phyloP scores from a whole-genome alignment of 2,113 vertebrate species.

The Tamias sibiricus region DNA sequence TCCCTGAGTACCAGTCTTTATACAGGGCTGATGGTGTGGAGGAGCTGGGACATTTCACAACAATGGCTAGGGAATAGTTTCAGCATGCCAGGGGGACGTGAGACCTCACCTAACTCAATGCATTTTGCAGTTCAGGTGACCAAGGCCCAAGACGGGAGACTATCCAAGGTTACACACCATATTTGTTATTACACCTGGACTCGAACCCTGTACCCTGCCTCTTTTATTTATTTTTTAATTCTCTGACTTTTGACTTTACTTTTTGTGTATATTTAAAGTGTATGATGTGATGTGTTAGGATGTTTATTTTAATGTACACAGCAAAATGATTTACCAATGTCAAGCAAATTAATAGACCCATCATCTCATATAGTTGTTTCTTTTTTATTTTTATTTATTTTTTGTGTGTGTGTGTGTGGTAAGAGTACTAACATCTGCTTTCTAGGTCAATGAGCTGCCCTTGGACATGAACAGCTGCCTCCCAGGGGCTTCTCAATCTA shows the following conservation, averaged over 20 bases:
- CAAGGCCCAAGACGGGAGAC: too few relatives aligned
- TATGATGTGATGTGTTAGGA: too few relatives aligned
- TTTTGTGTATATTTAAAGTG: background rate
- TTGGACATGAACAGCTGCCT: background rate
- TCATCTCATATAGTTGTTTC: background rate
- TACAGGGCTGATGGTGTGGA: background rate
- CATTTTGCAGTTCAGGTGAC: background rate
- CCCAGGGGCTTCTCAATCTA: accelerated
- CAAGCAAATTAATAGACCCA: background rate
- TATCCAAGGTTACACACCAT: background rate
- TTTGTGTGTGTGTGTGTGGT: too few relatives aligned
- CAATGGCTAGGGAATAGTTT: background rate
- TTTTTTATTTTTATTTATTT: too few relatives aligned
- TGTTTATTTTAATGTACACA: too few relatives aligned
- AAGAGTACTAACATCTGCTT: background rate
- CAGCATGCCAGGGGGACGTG: background rate
- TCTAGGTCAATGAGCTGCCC: background rate
- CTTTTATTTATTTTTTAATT: background rate
- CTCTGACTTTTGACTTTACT: background rate
- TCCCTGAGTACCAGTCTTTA: background rate
- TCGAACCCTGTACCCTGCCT: too few relatives aligned
- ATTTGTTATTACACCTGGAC: background rate
- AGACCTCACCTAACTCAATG: accelerated
- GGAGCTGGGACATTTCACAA: too few relatives aligned
- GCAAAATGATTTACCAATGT: too few relatives aligned